These are phyloP conservation scores for Ptilodon capucinus DNA, from an alignment of 2,888 invertebrate species.

Conservation along the genomic window DNA sequence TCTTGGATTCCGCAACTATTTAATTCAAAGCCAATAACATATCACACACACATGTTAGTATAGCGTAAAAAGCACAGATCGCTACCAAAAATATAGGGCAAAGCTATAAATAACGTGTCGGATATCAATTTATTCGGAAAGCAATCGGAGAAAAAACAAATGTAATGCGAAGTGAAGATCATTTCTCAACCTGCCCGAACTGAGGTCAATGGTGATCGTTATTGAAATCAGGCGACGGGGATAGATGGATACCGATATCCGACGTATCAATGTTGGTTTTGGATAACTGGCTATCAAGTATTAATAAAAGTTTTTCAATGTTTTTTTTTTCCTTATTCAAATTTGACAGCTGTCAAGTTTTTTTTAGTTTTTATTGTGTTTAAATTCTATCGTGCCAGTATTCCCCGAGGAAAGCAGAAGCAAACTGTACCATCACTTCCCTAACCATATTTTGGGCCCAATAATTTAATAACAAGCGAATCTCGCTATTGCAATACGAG, in stretches of 20 bases:
- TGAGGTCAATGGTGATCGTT: conserved; percentile 20
- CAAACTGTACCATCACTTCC: too few species aligned
- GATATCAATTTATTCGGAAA: conserved; percentile 24
- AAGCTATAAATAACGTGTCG: conserved; percentile 1
- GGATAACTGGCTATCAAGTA: too few species aligned
- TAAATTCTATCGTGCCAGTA: too few species aligned
- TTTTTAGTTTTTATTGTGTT: too few species aligned
- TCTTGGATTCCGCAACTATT: not conserved
- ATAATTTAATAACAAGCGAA: too few species aligned
- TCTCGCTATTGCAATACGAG: too few species aligned
- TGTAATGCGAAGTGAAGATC: conserved; percentile 23
- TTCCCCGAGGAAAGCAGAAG: too few species aligned
- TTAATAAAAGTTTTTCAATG: too few species aligned
- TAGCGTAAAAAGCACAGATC: not conserved
- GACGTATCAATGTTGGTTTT: conserved; percentile 7
- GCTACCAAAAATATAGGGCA: not conserved
- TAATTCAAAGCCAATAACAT: not conserved
- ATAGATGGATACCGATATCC: conserved; percentile 12
- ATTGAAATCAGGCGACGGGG: conserved; percentile 17
- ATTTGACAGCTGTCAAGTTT: too few species aligned
- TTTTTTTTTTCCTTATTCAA: too few species aligned
- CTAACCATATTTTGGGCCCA: too few species aligned
- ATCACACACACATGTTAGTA: not conserved
- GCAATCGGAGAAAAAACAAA: conserved; percentile 21
- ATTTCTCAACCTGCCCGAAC: conserved; percentile 22